phyloP scores from a whole-genome alignment of 2,113 vertebrate species.

The Alaudala cheleensis region DNA sequence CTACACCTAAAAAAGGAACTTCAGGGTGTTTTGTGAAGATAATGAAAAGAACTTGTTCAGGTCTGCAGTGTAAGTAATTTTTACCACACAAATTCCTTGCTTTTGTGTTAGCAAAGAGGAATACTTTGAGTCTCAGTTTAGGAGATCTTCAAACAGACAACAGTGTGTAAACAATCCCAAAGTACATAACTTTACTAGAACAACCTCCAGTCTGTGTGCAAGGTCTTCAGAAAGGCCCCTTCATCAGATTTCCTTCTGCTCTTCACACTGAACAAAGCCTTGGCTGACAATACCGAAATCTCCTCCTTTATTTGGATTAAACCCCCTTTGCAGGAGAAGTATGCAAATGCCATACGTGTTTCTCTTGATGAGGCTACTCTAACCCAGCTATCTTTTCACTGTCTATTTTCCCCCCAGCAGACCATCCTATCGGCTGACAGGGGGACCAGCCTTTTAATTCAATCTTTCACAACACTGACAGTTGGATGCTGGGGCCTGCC shows the following conservation, averaged over 20 bases:
- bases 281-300: slow-evolving; percentile 76
- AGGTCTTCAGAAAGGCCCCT: slow-evolving; percentile 74
- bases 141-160: slow-evolving; percentile 71
- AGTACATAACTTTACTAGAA: slow-evolving; percentile 68
- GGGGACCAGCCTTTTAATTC: slow-evolving; percentile 74
- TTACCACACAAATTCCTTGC: slow-evolving; percentile 50
- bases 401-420: slow-evolving; percentile 64
- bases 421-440: slow-evolving; percentile 68
- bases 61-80: slow-evolving; percentile 59
- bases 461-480: slow-evolving; percentile 75
- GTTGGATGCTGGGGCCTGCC: slow-evolving; percentile 70
- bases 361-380: slow-evolving; percentile 58
- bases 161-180: slow-evolving; percentile 71
- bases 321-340: slow-evolving; percentile 68
- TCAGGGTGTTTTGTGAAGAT: slow-evolving; percentile 33
- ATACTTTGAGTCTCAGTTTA: slow-evolving; percentile 57
- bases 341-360: slow-evolving; percentile 75
- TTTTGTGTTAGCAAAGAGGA: slow-evolving; percentile 56
- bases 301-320: slow-evolving; percentile 77
- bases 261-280: slow-evolving; percentile 77
- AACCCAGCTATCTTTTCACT: slow-evolving; percentile 74
- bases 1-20: slow-evolving; percentile 46
- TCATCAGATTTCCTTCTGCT: slow-evolving; percentile 76
- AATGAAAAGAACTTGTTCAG: slow-evolving; percentile 60
- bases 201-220: slow-evolving; percentile 68